Evolutionary conservation across 2,888 invertebrate species (phyloP).

Genomic region (Archips xylosteana): DNA sequence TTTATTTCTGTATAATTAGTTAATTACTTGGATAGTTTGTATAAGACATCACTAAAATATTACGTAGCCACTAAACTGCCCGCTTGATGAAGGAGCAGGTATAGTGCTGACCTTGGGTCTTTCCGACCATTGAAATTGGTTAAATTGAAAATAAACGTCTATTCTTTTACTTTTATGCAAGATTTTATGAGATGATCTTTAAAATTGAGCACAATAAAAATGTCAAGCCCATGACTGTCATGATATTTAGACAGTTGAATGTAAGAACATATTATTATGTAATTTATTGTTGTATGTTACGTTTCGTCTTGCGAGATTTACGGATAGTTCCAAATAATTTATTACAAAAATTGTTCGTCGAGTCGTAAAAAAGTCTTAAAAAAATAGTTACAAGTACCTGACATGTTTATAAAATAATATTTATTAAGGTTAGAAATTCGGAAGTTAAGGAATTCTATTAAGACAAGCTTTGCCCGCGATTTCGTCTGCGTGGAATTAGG

Average conservation of each 20-base stretch:
- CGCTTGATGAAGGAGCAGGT: too few relatives aligned
- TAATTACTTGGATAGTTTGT: too few relatives aligned
- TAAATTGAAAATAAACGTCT: background rate
- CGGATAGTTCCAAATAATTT: background rate
- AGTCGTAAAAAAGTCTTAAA: background rate
- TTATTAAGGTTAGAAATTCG: background rate
- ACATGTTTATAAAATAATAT: background rate
- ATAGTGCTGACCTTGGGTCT: too few relatives aligned
- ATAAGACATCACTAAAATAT: too few relatives aligned
- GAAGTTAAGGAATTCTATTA: background rate
- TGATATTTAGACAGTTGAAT: conserved; percentile 7
- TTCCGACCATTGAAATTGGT: too few relatives aligned
- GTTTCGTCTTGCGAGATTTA: conserved; percentile 1
- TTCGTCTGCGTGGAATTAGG: too few relatives aligned
- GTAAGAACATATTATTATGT: background rate
- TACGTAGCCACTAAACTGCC: too few relatives aligned
- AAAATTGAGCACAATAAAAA: background rate
- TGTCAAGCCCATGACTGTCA: conserved; percentile 8
- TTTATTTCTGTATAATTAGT: too few relatives aligned
- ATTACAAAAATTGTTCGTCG: background rate
- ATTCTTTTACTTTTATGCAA: conserved; percentile 3
- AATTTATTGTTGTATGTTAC: background rate
- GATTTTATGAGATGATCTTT: background rate
- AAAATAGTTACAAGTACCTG: background rate
- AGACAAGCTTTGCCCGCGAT: too few relatives aligned